phyloP scores from a whole-genome alignment of 2,113 vertebrate species.

The Podarcis cretensis region DNA sequence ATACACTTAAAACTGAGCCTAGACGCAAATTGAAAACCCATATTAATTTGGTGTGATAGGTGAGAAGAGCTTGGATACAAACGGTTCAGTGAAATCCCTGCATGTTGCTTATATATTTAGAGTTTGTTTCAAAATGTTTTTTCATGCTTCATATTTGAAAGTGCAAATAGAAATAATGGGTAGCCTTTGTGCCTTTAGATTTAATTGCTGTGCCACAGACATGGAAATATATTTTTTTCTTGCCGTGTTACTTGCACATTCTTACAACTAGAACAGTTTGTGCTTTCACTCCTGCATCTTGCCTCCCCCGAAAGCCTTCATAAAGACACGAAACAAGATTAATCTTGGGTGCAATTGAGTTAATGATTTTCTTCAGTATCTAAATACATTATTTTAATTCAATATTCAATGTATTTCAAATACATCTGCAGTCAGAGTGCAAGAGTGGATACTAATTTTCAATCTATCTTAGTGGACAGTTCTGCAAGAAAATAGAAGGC shows the following conservation, averaged over 20 bases:
- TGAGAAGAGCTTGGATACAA: not conserved
- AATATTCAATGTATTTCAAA: not conserved
- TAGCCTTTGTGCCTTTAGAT: not conserved
- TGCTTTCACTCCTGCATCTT: not conserved
- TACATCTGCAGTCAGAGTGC: not conserved
- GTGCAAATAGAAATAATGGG: not conserved
- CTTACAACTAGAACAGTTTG: not conserved
- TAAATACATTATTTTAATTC: not conserved
- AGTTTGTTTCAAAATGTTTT: not conserved
- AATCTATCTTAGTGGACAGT: not conserved
- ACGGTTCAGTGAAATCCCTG: not conserved
- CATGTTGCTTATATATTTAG: not conserved
- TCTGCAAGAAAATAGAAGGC: not conserved
- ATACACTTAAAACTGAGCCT: not conserved
- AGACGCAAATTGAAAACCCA: not conserved
- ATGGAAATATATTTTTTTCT: not conserved
- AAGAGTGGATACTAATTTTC: not conserved
- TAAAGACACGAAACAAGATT: not conserved
- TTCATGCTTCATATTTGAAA: not conserved
- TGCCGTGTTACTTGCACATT: not conserved
- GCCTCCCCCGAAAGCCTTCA: not conserved
- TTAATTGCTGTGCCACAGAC: not conserved
- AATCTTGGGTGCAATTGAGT: constrained; percentile 9
- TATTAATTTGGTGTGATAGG: not conserved
- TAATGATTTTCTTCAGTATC: constrained; percentile 3